Evolutionary conservation across 1,140 invertebrate genomes (phyloP).

Genomic region (Watersipora subatra): DNA sequence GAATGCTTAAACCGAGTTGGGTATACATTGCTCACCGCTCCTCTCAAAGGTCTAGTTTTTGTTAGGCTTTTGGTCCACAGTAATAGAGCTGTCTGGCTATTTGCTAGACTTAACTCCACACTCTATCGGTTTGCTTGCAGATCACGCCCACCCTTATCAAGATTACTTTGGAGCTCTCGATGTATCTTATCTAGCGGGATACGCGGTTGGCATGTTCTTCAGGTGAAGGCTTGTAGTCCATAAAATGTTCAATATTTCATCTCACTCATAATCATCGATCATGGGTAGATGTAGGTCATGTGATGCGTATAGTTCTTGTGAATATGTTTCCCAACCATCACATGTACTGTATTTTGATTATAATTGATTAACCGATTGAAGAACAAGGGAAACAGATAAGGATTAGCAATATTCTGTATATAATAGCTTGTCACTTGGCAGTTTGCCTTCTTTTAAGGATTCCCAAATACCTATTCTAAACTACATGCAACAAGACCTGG

Average conservation of each 20-base stretch:
- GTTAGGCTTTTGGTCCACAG: background rate
- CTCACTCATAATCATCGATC: background rate
- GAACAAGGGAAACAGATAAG: background rate
- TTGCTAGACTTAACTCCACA: background rate
- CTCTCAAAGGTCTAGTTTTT: background rate
- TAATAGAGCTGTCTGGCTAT: background rate
- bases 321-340: background rate
- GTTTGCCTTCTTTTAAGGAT: no score
- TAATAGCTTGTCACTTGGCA: no score
- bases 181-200: conserved; percentile 79
- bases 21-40: conserved; percentile 6
- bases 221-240: conserved; percentile 43
- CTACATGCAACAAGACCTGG: no score
- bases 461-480: no score
- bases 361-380: background rate
- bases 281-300: background rate
- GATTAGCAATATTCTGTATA: no score
- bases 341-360: background rate
- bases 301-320: background rate
- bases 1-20: no score
- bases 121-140: background rate
- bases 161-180: conserved; percentile 75
- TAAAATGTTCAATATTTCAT: background rate
- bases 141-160: conserved; percentile 19
- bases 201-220: conserved; percentile 83